Conservation (phyloP, 2,888 invertebrate genomes). For the Apotomis capreana region DNA sequence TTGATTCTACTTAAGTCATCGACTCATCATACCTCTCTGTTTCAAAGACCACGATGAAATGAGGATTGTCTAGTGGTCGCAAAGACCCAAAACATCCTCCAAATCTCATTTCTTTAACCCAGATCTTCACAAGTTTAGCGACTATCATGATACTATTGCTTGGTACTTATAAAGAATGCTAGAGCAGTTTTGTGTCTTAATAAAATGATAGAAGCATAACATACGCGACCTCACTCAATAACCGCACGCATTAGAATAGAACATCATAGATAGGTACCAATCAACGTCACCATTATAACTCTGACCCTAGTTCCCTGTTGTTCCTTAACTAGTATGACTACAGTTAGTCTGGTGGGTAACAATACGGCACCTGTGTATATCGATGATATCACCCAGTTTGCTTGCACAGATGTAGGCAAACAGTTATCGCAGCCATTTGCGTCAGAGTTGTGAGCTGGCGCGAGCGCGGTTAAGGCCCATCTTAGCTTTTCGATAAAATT, state of each 20-base stretch:
- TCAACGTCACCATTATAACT: constrained; percentile 21
- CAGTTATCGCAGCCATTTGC: constrained; percentile 57
- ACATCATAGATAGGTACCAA: constrained; percentile 25
- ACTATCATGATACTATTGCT: too few species aligned
- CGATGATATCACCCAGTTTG: constrained; percentile 72
- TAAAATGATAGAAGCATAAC: too few species aligned
- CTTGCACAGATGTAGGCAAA: constrained; percentile 66
- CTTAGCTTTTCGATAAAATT: constrained; percentile 24
- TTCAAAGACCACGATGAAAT: too few species aligned
- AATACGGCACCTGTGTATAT: constrained; percentile 47
- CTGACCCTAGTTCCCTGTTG: not conserved
- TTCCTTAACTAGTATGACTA: constrained; percentile 12
- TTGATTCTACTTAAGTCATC: too few species aligned
- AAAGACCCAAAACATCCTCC: too few species aligned
- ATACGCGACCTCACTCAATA: constrained; percentile 21
- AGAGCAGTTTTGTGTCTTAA: too few species aligned
- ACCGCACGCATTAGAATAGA: constrained; percentile 19
- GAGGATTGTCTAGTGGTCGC: too few species aligned
- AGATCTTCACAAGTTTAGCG: too few species aligned
- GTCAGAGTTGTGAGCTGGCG: constrained; percentile 66
- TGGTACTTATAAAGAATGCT: too few species aligned
- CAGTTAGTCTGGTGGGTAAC: constrained; percentile 41
- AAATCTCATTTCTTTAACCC: too few species aligned
- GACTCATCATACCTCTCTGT: too few species aligned
- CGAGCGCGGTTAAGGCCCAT: constrained; percentile 56